Evolutionary conservation across 1,140 invertebrate genomes (phyloP).

Genomic region (Lanistes nyassanus): DNA sequence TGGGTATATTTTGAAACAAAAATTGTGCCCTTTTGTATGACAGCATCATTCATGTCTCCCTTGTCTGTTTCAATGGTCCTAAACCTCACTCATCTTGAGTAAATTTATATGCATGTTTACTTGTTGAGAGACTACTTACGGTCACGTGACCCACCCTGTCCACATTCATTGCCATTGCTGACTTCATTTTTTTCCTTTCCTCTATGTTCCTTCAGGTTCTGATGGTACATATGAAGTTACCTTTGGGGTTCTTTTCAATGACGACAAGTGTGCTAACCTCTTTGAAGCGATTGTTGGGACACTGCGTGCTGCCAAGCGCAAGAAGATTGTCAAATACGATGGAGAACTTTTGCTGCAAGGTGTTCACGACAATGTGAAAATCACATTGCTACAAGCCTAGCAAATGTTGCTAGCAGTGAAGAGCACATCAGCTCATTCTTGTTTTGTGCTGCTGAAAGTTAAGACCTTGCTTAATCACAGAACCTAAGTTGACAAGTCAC

Average conservation of each 20-base stretch:
- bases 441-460: no score
- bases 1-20: conserved; percentile 6
- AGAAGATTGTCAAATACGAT: conserved; percentile 55
- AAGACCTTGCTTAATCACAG: no score
- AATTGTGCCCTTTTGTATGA: not conserved
- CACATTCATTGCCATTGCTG: not conserved
- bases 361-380: conserved; percentile 55
- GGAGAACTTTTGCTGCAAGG: conserved; percentile 59
- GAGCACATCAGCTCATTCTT: no score
- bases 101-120: no score
- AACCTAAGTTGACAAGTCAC: no score
- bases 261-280: conserved; percentile 60
- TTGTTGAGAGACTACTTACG: no score
- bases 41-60: not conserved
- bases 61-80: not conserved
- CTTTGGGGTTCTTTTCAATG: conserved; percentile 57
- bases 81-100: not conserved
- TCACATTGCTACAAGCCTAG: conserved; percentile 44
- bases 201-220: conserved; percentile 34
- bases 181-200: not conserved
- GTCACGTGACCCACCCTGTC: no score
- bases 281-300: conserved; percentile 63
- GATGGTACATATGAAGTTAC: conserved; percentile 45
- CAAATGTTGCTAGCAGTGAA: not conserved
- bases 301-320: conserved; percentile 55